Percentiles rank a stretch among this genome's conserved stretches.
These are phyloP conservation scores for Drosophila tanythrix DNA, from an alignment of 2,888 invertebrate genomes.

Conservation along the genomic window DNA sequence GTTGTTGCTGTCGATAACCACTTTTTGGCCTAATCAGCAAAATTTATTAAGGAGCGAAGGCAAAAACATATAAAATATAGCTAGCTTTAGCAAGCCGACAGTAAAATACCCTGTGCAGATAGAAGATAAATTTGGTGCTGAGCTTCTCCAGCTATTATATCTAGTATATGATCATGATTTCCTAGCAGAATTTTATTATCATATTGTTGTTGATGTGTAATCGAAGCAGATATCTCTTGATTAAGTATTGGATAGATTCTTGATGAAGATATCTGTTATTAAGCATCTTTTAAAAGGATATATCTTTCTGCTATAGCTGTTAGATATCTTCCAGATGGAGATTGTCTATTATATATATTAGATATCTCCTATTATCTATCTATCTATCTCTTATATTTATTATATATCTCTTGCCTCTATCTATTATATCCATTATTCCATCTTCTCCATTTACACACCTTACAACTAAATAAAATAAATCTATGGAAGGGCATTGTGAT, in stretches of 20 bases:
- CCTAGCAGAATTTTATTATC: not conserved
- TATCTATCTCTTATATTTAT: too few species aligned
- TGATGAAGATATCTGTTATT: not conserved
- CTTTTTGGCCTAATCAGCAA: conserved; percentile 48
- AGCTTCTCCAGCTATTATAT: not conserved
- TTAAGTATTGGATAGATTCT: not conserved
- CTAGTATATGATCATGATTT: not conserved
- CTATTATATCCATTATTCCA: not conserved
- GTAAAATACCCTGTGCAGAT: conserved; percentile 3
- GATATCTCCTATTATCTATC: not conserved
- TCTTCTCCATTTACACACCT: not conserved
- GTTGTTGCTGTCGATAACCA: conserved; percentile 15
- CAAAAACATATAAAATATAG: not conserved
- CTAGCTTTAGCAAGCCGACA: not conserved
- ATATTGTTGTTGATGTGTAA: not conserved
- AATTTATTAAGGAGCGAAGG: conserved; percentile 20
- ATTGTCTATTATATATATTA: not conserved
- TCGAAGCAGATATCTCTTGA: not conserved
- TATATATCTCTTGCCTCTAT: too few species aligned
- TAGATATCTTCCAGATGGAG: not conserved
- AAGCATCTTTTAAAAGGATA: too few species aligned
- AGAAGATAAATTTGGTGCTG: not conserved
- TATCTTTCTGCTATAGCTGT: too few species aligned
- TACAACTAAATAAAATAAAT: not conserved
- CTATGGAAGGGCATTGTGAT: not conserved